Conservation (phyloP, 30 jellyfish, hydroid and myxozoan genomes). For the Hydra vulgaris region DNA sequence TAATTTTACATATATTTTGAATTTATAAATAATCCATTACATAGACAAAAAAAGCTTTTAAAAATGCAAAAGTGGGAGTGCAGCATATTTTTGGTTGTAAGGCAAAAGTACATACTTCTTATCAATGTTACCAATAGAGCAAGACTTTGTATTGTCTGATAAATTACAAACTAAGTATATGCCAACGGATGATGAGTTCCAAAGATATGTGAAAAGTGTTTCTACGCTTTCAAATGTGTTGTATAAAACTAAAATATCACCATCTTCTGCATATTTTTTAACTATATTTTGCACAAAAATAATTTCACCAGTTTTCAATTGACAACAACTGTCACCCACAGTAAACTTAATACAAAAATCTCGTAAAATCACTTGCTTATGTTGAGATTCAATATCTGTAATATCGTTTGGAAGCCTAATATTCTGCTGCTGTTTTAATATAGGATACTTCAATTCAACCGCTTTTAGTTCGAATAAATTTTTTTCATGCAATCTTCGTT, state of each 20-base stretch:
- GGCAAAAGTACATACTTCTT: neutral
- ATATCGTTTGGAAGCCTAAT: neutral
- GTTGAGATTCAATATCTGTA: neutral
- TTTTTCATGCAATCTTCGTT: neutral
- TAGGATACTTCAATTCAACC: neutral
- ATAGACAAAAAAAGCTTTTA: neutral
- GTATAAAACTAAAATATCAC: neutral
- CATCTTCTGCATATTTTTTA: neutral
- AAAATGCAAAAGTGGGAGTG: neutral
- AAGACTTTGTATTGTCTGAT: neutral
- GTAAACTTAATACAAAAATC: neutral
- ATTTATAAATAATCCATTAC: neutral
- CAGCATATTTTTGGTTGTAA: neutral
- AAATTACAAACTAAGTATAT: neutral
- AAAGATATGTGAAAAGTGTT: neutral
- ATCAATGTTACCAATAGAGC: neutral
- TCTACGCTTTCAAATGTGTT: neutral
- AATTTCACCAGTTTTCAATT: neutral
- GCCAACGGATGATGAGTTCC: neutral
- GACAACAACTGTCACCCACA: neutral
- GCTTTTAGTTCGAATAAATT: neutral
- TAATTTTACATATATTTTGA: too few relatives aligned
- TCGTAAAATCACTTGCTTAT: neutral
- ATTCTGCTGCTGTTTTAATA: neutral
- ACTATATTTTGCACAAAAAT: neutral